Evolutionary conservation across 2,113 vertebrate genomes (phyloP).

Genomic region (Coreoperca whiteheadi): DNA sequence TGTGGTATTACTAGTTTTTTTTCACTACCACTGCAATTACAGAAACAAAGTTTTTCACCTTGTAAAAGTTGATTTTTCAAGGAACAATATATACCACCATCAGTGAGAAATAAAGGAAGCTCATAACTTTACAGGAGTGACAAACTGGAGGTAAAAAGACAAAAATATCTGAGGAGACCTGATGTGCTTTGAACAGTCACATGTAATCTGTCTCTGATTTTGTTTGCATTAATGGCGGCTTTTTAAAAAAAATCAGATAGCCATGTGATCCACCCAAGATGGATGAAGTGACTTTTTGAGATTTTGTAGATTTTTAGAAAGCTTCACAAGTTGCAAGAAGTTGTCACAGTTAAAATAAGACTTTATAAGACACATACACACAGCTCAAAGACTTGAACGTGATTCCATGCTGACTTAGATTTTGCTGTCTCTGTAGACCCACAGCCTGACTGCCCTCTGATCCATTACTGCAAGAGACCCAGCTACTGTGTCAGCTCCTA

Average conservation of each 20-base stretch:
- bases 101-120: background rate
- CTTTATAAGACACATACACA: background rate
- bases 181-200: too few species aligned
- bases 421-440: conserved; percentile 24
- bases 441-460: conserved; percentile 33
- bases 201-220: background rate
- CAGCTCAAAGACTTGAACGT: background rate
- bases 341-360: background rate
- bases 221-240: background rate
- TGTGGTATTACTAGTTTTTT: background rate
- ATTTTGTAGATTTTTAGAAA: background rate
- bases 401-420: background rate
- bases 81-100: background rate
- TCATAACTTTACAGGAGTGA: background rate
- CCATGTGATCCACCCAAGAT: background rate
- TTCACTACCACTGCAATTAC: background rate
- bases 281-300: background rate
- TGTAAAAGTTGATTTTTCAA: background rate
- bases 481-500: conserved; percentile 84
- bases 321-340: background rate
- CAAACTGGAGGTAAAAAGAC: too few species aligned
- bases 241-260: background rate
- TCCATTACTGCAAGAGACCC: conserved; percentile 84
- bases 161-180: background rate
- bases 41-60: background rate